These are phyloP conservation scores for Delia radicum DNA, from an alignment of 1,140 invertebrate genomes.

Conservation along the genomic window DNA sequence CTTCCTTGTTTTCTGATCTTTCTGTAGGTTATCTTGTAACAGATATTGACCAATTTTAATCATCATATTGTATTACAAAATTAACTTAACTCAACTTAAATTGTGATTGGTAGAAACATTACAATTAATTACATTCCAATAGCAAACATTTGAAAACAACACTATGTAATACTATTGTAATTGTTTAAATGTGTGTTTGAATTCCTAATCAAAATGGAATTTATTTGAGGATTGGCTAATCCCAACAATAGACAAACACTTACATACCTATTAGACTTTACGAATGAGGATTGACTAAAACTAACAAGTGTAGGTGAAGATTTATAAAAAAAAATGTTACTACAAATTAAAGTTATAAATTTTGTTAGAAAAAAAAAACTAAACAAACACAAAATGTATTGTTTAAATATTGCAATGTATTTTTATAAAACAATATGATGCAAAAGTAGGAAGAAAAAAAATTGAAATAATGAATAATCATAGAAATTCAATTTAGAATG, in stretches of 20 bases:
- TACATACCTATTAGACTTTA: background rate
- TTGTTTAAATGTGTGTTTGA: no score
- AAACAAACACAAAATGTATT: no score
- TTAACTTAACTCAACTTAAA: background rate
- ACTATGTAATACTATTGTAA: background rate
- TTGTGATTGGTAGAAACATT: background rate
- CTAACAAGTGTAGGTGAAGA: conserved; percentile 1
- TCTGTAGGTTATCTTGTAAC: no score
- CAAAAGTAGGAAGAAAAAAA: no score
- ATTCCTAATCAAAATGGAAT: background rate
- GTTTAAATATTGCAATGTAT: no score
- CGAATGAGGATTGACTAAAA: background rate
- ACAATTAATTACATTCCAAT: background rate
- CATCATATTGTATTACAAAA: no score
- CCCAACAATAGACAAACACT: background rate
- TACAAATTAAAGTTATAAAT: background rate
- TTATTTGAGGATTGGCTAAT: background rate
- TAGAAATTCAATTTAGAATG: no score
- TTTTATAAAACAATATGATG: no score
- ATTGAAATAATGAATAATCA: no score
- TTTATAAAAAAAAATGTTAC: background rate
- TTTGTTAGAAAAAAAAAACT: background rate
- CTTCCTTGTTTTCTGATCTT: no score
- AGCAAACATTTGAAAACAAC: background rate
- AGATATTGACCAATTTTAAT: no score